A percentile compares a stretch with the other conserved stretches of the same genome.
Conservation (phyloP, 2,888 invertebrate species). For the Pyrrhosoma nymphula region DNA sequence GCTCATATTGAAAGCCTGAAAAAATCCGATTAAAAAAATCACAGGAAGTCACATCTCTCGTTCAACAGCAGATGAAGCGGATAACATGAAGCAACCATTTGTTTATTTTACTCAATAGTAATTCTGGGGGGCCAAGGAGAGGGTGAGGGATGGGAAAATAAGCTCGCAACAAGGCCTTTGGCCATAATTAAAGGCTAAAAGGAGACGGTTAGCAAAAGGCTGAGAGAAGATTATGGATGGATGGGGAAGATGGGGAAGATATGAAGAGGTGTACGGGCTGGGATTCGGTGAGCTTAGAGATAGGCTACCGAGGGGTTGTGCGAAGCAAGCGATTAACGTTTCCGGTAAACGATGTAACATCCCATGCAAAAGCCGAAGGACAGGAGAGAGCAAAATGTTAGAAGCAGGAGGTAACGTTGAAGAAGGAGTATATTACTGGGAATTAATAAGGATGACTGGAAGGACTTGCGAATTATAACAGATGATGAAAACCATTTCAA, state of each 20-base stretch:
- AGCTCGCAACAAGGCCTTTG: slow-evolving; percentile 3
- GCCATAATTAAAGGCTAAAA: not conserved
- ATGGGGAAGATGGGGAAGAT: not conserved
- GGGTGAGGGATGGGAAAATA: not conserved
- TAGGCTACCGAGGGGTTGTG: not conserved
- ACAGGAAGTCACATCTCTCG: not conserved
- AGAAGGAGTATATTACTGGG: too few relatives aligned
- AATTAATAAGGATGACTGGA: too few relatives aligned
- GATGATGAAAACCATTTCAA: too few relatives aligned
- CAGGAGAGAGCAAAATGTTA: too few relatives aligned
- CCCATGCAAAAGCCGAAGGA: not conserved
- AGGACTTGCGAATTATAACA: too few relatives aligned
- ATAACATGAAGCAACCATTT: not conserved
- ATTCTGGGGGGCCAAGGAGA: not conserved
- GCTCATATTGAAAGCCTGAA: not conserved
- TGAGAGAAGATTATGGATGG: not conserved
- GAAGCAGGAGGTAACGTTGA: not conserved
- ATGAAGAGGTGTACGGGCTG: not conserved
- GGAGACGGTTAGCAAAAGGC: not conserved
- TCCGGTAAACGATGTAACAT: not conserved
- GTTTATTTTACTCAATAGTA: not conserved
- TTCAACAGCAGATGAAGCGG: not conserved
- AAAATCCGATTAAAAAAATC: not conserved
- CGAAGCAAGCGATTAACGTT: not conserved
- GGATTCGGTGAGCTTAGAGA: not conserved